These are phyloP conservation scores for Tetramorium bicarinatum DNA, from an alignment of 2,888 invertebrate species.

Conservation along the genomic window DNA sequence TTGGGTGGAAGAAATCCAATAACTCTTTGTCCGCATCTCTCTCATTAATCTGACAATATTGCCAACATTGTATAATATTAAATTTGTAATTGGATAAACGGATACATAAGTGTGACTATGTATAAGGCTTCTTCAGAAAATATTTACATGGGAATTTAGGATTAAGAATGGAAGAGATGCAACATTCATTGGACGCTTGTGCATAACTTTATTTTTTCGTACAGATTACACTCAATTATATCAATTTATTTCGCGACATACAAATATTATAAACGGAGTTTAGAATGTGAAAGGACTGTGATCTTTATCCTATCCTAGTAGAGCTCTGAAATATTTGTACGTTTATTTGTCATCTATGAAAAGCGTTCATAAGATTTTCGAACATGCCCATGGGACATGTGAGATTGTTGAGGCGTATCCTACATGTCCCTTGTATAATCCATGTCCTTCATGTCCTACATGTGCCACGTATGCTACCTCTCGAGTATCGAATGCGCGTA, in stretches of 20 bases:
- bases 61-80: background rate
- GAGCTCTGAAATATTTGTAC: conserved; percentile 8
- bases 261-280: background rate
- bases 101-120: background rate
- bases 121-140: background rate
- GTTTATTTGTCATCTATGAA: conserved; percentile 33
- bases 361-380: conserved; percentile 50
- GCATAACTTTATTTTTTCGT: background rate
- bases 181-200: too few species aligned
- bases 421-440: conserved; percentile 44
- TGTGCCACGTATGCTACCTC: conserved; percentile 41
- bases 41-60: background rate
- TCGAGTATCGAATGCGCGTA: conserved; percentile 53
- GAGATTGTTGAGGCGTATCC: conserved; percentile 56
- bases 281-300: background rate
- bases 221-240: background rate
- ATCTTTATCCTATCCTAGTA: background rate
- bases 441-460: conserved; percentile 53
- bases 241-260: background rate
- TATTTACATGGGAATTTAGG: background rate
- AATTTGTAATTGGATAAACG: conserved; percentile 1
- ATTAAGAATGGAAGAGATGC: background rate
- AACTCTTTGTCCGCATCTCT: background rate
- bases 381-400: conserved; percentile 44
- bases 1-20: background rate